Percentiles rank a stretch among this genome's conserved stretches.
phyloP scores from a whole-genome alignment of 2,888 invertebrate genomes.

The Macrosoma leucophasiata region DNA sequence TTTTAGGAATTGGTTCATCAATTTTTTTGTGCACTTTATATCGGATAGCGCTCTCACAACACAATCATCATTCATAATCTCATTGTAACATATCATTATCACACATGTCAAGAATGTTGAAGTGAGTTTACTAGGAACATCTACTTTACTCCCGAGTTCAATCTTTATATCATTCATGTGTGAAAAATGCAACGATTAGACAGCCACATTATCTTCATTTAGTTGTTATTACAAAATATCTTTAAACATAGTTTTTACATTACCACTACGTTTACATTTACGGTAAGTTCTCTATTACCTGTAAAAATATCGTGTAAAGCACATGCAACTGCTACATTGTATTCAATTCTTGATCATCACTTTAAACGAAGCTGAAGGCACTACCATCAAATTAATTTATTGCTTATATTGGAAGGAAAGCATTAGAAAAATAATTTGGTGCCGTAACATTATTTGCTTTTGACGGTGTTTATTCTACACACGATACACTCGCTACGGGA shows the following conservation, averaged over 20 bases:
- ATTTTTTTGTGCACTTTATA: slow-evolving; percentile 55
- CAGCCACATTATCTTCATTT: slow-evolving; percentile 59
- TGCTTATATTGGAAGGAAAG: slow-evolving; percentile 66
- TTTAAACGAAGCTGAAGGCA: slow-evolving; percentile 71
- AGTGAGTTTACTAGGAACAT: slow-evolving; percentile 64
- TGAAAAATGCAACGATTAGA: slow-evolving; percentile 69
- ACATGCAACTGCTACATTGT: slow-evolving; percentile 63
- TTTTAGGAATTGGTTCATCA: slow-evolving; percentile 57
- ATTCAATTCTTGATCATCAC: slow-evolving; percentile 47
- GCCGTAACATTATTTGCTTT: slow-evolving; percentile 55
- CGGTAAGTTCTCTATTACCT: slow-evolving; percentile 68
- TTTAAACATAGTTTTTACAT: slow-evolving; percentile 59
- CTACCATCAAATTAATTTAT: slow-evolving; percentile 69
- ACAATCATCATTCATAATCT: slow-evolving; percentile 39
- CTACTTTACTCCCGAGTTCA: slow-evolving; percentile 46
- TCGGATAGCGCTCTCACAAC: slow-evolving; percentile 35
- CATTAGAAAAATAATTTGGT: slow-evolving; percentile 67
- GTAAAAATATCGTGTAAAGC: slow-evolving; percentile 72
- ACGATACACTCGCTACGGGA: slow-evolving; percentile 26
- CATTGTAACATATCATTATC: slow-evolving; percentile 40
- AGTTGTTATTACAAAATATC: slow-evolving; percentile 63
- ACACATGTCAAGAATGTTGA: slow-evolving; percentile 55
- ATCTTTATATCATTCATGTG: slow-evolving; percentile 54
- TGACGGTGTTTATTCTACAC: slow-evolving; percentile 46
- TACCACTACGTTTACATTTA: slow-evolving; percentile 67